Percentiles rank a stretch among this genome's conserved stretches.
These are phyloP conservation scores for Sebastes hopkinsi DNA, from an alignment of 2,797 vertebrate genomes.

Conservation along the genomic window DNA sequence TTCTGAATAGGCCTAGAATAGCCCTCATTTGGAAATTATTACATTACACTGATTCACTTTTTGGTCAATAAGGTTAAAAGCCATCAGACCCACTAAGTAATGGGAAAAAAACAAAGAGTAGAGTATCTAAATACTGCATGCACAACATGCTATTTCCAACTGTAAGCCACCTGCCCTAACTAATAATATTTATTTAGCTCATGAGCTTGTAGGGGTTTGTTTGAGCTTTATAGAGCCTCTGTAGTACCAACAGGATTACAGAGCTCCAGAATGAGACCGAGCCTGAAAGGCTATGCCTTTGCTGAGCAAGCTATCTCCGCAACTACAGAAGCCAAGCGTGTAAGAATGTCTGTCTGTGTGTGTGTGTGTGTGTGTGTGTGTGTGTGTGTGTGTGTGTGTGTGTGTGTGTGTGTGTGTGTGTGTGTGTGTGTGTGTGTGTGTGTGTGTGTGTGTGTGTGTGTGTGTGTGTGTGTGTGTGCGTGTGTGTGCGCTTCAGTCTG, in stretches of 20 bases:
- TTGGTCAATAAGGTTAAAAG: slow-evolving; percentile 58
- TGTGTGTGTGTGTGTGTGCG: background rate
- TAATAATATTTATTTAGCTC: slow-evolving; percentile 34
- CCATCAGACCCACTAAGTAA: slow-evolving; percentile 22
- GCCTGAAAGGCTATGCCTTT: slow-evolving; percentile 35
- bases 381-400: background rate
- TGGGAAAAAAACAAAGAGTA: background rate
- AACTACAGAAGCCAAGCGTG: slow-evolving; percentile 19
- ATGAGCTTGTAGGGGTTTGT: slow-evolving; percentile 31
- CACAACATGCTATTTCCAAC: background rate
- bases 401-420: background rate
- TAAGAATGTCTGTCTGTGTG: background rate
- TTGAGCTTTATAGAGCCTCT: slow-evolving; percentile 39
- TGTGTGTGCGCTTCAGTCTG: background rate
- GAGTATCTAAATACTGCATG: slow-evolving; percentile 1
- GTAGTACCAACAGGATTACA: slow-evolving; percentile 47
- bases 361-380: background rate
- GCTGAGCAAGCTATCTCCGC: slow-evolving; percentile 46
- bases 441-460: background rate
- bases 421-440: background rate
- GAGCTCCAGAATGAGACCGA: slow-evolving; percentile 27
- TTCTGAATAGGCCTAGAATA: slow-evolving; percentile 47
- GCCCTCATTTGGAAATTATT: slow-evolving; percentile 47
- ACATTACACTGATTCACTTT: slow-evolving; percentile 49
- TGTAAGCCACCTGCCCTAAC: slow-evolving; percentile 23